Percentiles rank a stretch among this genome's conserved stretches.
Conservation (phyloP, 2,113 vertebrate genomes). For the Abramis brama region DNA sequence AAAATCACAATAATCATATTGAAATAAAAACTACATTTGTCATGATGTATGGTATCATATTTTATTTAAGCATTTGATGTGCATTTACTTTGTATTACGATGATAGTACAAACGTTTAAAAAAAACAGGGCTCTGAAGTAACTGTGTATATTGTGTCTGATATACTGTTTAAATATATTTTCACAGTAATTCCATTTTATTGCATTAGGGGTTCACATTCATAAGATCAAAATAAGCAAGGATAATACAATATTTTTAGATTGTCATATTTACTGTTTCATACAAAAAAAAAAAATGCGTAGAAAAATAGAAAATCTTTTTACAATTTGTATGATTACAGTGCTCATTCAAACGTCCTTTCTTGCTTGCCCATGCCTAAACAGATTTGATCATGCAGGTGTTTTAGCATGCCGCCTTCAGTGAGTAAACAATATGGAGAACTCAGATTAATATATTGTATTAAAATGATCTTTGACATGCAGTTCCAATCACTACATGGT, state of each 20-base stretch:
- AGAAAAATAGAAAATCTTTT: constrained; percentile 39
- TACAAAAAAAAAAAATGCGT: constrained; percentile 22
- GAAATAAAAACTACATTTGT: not conserved
- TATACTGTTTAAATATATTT: not conserved
- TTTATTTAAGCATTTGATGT: constrained; percentile 16
- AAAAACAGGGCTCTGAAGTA: not conserved
- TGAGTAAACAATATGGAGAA: not conserved
- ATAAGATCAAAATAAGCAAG: constrained; percentile 38
- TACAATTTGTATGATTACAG: not conserved
- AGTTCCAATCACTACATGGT: constrained; percentile 15
- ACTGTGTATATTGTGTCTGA: not conserved
- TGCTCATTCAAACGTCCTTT: constrained; percentile 14
- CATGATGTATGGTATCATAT: not conserved
- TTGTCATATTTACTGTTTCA: constrained; percentile 46
- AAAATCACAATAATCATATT: not conserved
- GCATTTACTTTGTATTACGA: not conserved
- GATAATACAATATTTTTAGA: constrained; percentile 71
- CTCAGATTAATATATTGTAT: constrained; percentile 19
- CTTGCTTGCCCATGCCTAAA: constrained; percentile 7
- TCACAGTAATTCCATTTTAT: constrained; percentile 36
- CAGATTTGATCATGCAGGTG: constrained; percentile 26
- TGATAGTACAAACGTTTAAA: not conserved
- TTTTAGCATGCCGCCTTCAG: constrained; percentile 1
- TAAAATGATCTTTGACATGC: constrained; percentile 21
- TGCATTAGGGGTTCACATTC: constrained; percentile 17